A percentile compares a stretch with the other conserved stretches of the same genome.
These are phyloP conservation scores for Disparrhopalites patrizii DNA, from an alignment of 2,888 invertebrate genomes.

Conservation along the genomic window DNA sequence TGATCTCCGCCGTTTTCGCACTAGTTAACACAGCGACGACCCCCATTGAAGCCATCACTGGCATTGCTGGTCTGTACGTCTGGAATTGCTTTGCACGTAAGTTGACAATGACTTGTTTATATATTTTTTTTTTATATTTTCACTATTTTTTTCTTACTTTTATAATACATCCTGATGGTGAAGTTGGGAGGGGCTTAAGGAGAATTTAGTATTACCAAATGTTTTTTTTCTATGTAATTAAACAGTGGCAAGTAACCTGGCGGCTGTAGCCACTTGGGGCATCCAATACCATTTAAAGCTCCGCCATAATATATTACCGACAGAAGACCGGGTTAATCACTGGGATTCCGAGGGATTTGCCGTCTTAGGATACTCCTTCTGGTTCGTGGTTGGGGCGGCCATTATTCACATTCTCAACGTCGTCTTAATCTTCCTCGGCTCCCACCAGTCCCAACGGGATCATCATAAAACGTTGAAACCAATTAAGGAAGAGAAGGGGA, in stretches of 20 bases:
- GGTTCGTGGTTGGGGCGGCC: conserved; percentile 70
- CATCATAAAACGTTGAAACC: conserved; percentile 62
- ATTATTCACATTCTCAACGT: conserved; percentile 69
- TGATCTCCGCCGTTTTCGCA: conserved; percentile 64
- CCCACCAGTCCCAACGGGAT: conserved; percentile 61
- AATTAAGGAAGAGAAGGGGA: conserved; percentile 71
- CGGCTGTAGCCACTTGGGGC: conserved; percentile 75
- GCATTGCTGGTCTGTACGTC: conserved; percentile 66
- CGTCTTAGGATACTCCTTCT: conserved; percentile 81
- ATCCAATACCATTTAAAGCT: conserved; percentile 77
- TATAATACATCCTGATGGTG: too few relatives aligned
- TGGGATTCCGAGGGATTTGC: conserved; percentile 82
- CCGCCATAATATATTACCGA: conserved; percentile 74
- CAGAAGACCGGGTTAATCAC: conserved; percentile 70
- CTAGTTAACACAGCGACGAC: conserved; percentile 75
- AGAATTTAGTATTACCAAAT: too few relatives aligned
- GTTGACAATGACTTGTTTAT: conserved; percentile 48
- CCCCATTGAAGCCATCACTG: conserved; percentile 64
- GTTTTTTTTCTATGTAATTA: conserved; percentile 48
- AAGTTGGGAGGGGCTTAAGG: too few relatives aligned
- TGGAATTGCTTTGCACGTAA: conserved; percentile 75
- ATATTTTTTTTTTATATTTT: conserved; percentile 13
- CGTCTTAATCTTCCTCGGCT: conserved; percentile 68
- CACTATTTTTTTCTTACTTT: not conserved
- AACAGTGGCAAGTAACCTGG: conserved; percentile 69